These are phyloP conservation scores for Vollenhovia emeryi DNA, from an alignment of 1,140 invertebrate species.

Conservation along the genomic window DNA sequence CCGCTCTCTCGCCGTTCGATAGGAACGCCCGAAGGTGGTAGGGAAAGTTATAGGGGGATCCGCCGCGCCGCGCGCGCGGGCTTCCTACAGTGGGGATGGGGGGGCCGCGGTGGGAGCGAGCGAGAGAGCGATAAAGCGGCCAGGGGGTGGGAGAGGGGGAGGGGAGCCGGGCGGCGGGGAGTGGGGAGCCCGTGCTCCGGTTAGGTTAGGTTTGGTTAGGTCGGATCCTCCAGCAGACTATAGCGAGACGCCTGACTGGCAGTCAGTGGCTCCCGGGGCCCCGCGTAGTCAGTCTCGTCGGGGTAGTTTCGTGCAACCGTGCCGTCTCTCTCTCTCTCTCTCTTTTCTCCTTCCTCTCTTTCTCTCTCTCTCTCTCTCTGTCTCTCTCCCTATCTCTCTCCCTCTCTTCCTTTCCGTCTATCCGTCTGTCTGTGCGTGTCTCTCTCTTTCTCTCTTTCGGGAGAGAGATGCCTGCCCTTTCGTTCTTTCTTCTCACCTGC, in stretches of 20 bases:
- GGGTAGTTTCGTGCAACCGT: slow-evolving; percentile 72
- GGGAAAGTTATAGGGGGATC: slow-evolving; percentile 32
- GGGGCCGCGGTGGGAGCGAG: slow-evolving; percentile 15
- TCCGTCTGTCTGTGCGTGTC: too few species aligned
- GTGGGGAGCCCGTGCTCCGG: slow-evolving; percentile 18
- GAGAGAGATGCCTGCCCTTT: slow-evolving; percentile 2
- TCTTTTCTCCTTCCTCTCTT: slow-evolving; percentile 25
- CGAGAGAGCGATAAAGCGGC: background rate
- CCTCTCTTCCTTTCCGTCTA: background rate
- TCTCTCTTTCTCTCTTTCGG: too few species aligned
- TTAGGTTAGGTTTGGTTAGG: slow-evolving; percentile 71
- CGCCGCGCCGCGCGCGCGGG: background rate
- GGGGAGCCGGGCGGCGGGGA: background rate
- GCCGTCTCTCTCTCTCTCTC: slow-evolving; percentile 51
- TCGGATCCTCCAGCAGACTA: slow-evolving; percentile 62
- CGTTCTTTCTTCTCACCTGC: slow-evolving; percentile 6
- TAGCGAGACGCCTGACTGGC: slow-evolving; percentile 65
- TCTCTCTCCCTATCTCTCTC: slow-evolving; percentile 11
- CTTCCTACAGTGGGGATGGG: background rate
- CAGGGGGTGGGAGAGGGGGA: background rate
- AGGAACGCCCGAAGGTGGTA: slow-evolving; percentile 45
- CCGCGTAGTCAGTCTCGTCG: slow-evolving; percentile 80
- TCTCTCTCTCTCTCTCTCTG: background rate
- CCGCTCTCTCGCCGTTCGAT: slow-evolving; percentile 63
- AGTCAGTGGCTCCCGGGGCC: slow-evolving; percentile 82